These are phyloP conservation scores for Rhinolophus sinicus DNA, from an alignment of 2,113 vertebrate species.

Conservation along the genomic window DNA sequence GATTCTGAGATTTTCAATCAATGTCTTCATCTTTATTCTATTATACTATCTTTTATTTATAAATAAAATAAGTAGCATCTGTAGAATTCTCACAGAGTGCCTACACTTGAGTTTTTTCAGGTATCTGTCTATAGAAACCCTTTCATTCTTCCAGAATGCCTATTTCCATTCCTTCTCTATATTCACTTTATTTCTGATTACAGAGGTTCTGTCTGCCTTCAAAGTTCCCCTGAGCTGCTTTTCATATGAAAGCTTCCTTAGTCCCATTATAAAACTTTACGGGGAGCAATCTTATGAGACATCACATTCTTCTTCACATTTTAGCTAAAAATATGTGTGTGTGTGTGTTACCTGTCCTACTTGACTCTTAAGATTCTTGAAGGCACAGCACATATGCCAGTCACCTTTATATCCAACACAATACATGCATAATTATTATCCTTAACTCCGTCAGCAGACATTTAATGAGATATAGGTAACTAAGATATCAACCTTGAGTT, in stretches of 20 bases:
- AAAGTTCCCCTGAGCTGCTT: background rate
- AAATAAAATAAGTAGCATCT: background rate
- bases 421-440: background rate
- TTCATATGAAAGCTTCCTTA: background rate
- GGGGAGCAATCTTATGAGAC: background rate
- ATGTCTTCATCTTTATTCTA: background rate
- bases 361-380: background rate
- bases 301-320: background rate
- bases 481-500: background rate
- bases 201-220: background rate
- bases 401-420: background rate
- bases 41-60: background rate
- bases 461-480: background rate
- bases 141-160: background rate
- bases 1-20: background rate
- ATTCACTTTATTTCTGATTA: background rate
- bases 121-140: background rate
- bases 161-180: background rate
- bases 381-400: background rate
- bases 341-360: rapidly evolving
- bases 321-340: rapidly evolving
- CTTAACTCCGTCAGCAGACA: background rate
- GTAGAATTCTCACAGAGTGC: background rate
- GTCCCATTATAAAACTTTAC: background rate
- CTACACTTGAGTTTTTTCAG: rapidly evolving